Evolutionary conservation across 2,797 vertebrate genomes (phyloP).

Genomic region (Triplophysa bombifrons): DNA sequence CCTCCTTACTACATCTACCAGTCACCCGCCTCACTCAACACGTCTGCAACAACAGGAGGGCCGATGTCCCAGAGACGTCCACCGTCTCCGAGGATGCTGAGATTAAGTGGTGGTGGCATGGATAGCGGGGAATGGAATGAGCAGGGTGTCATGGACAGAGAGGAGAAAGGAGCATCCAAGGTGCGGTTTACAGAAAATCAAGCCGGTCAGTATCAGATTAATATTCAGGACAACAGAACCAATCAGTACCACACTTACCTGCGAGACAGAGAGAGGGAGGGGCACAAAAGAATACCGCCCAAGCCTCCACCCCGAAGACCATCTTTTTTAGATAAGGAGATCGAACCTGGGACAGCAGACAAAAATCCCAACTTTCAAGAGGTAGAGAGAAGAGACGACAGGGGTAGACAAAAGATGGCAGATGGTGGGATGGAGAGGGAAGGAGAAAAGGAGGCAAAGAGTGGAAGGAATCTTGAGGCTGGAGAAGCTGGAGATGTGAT

Average conservation of each 20-base stretch:
- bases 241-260: constrained; percentile 52
- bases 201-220: constrained; percentile 59
- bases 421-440: constrained; percentile 53
- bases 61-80: constrained; percentile 75
- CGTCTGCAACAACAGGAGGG: constrained; percentile 69
- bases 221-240: constrained; percentile 62
- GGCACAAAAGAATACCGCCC: constrained; percentile 75
- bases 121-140: constrained; percentile 60
- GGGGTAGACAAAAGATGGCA: constrained; percentile 27
- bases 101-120: constrained; percentile 69
- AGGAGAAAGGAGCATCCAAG: constrained; percentile 72
- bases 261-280: constrained; percentile 64
- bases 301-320: constrained; percentile 76
- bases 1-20: constrained; percentile 66
- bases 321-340: constrained; percentile 78
- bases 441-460: constrained; percentile 44
- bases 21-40: constrained; percentile 73
- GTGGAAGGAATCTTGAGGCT: not conserved
- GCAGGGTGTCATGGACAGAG: constrained; percentile 48
- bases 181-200: constrained; percentile 79
- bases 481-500: constrained; percentile 78
- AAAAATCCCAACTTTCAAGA: constrained; percentile 64
- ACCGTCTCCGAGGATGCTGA: constrained; percentile 76
- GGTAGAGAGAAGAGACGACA: constrained; percentile 2
- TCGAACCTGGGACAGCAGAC: constrained; percentile 37